Base-by-base conservation (phyloP, 2,888 invertebrate genomes). In the Syrista parreyssii region DNA sequence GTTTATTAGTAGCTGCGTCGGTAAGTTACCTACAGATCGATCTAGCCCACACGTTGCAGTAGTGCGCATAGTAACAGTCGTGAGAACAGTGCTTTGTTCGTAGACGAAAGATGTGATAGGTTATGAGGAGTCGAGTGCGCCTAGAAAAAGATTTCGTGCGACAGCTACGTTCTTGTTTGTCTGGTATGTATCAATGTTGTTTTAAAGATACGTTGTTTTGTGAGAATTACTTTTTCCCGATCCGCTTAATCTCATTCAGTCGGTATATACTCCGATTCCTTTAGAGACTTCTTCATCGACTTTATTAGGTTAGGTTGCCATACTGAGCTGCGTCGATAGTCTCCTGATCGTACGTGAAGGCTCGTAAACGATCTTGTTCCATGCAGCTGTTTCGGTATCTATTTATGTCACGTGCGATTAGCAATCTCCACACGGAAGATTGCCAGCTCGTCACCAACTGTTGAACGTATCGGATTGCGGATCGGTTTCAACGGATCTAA, bases 331-430 rank as follows among this genome's bases (percentile, higher is more conserved):
- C 55, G 23, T 55, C 23, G 55, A 55, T 55, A 55, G 55, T 9
- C 55, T 55, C 3, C 55, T 23, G 55, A 55, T 55, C 55, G 55
- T 55, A 55, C 55, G 55, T 55, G 55, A 55, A 55, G 55, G 55
- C 23, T 55, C 55, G 55, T 55, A 55, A 55, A 55, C 55, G 55
- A 55, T 55, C 55, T 55, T 23, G 55, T 55, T 55, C 9, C 55
- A 74, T 68, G 68, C 76, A 76, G 76, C 76, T 76, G 76, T 73
- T 74, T 68, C 31, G 74, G 76, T 74, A 73, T 76, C 74, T 76
- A 73, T 69, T 36, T 73, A 40, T 68, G 76, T 68, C 76, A 76
- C 76, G 76, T 76, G 76, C 74, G 76, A 76, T 76, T 76, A 12
- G 73, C 76, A 76, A 76, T 76, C 76, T 76, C 68, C 23, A 30